Conservation (phyloP, 2,888 invertebrate genomes). For the Tipula helvola region DNA sequence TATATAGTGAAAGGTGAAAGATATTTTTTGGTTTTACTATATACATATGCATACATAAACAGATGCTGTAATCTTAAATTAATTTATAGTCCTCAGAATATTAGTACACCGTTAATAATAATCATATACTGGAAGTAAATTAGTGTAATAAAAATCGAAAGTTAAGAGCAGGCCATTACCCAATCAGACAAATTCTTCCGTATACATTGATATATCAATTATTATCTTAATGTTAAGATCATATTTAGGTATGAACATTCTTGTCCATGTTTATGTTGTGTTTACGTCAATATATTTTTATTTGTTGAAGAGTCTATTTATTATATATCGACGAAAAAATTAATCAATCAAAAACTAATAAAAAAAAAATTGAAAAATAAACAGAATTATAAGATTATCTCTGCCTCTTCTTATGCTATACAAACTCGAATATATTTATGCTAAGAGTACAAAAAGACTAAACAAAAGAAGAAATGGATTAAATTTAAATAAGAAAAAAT, state of each 20-base stretch:
- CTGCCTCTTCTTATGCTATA: background rate
- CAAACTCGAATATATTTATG: background rate
- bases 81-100: background rate
- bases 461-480: background rate
- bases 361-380: background rate
- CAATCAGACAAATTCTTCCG: background rate
- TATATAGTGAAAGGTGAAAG: background rate
- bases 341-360: slow-evolving; percentile 4
- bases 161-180: background rate
- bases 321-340: background rate
- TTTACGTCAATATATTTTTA: background rate
- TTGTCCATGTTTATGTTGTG: background rate
- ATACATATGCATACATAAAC: background rate
- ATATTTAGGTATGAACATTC: background rate
- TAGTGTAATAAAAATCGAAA: background rate
- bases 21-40: background rate
- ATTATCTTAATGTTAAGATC: background rate
- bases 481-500: background rate
- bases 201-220: background rate
- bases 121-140: background rate
- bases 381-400: background rate
- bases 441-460: background rate
- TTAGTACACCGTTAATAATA: background rate
- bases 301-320: no score
- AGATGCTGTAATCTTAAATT: background rate